Base-by-base conservation (phyloP, 2,113 vertebrate species). In the Leptosomus discolor region DNA sequence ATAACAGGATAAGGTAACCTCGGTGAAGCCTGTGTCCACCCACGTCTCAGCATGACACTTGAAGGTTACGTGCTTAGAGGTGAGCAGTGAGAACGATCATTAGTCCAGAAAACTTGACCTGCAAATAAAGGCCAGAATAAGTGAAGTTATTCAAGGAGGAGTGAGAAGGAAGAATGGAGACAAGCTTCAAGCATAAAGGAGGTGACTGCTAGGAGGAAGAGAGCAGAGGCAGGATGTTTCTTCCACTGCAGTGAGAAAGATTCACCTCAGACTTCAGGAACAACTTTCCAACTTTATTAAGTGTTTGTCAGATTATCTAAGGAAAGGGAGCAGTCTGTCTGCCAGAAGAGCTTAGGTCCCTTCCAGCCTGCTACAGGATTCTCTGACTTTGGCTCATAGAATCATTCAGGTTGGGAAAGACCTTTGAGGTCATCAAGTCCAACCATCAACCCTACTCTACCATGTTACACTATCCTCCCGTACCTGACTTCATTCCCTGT, bases 401-500 rank as follows among this genome's bases (percentile, higher is more conserved):
- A n/a, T n/a, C n/a, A n/a, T n/a, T n/a, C n/a, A n/a, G n/a, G n/a
- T n/a, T n/a, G n/a, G n/a, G n/a, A n/a, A n/a, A n/a, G n/a, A n/a
- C n/a, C n/a, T n/a, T n/a, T n/a, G n/a, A n/a, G n/a, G n/a, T n/a
- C n/a, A n/a, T n/a, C n/a, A n/a, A n/a, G n/a, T n/a, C n/a, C n/a
- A n/a, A n/a, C n/a, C n/a, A n/a, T n/a, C n/a, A n/a, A n/a, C n/a
- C n/a, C n/a, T n/a, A n/a, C n/a, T n/a, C n/a, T n/a, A n/a, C n/a
- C n/a, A n/a, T 85, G 4, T 54, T 45, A 53, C 7, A 17, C n/a
- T 19, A 6, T 63, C 30, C 48, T 64, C 11, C 30, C 1, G 0
- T 27, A 51, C 34, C 26, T 73, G 67, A 60, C n/a, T 92, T 82
- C 1, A 32, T 57, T 70, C 68, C 14, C 29, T 15, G 6, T 81